These are phyloP conservation scores for Heterodera schachtii DNA, from an alignment of 1,140 invertebrate species.

Conservation along the genomic window DNA sequence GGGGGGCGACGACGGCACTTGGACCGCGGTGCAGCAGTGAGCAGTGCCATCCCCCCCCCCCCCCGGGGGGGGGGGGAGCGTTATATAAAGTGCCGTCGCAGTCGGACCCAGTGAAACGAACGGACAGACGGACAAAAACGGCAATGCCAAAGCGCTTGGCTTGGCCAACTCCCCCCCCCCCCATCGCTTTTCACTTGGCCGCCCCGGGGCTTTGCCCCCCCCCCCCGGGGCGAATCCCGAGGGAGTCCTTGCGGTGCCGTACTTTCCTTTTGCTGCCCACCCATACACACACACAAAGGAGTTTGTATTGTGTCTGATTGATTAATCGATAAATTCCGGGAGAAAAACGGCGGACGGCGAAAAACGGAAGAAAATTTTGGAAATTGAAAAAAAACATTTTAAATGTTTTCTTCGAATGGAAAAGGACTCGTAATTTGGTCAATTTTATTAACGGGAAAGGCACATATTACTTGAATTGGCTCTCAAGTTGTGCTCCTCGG, in stretches of 20 bases:
- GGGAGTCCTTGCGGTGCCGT: slow-evolving; percentile 6
- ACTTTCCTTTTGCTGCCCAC: not conserved
- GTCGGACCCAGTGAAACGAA: not conserved
- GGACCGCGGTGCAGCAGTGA: no score
- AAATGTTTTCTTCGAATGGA: no score
- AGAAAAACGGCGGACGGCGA: not conserved
- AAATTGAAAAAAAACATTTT: no score
- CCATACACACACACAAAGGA: not conserved
- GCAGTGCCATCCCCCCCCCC: no score
- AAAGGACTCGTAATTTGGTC: no score
- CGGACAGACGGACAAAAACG: not conserved
- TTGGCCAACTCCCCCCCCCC: not conserved
- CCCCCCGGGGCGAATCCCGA: not conserved
- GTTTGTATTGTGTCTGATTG: not conserved
- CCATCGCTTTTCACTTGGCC: not conserved
- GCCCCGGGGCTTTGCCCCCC: not conserved
- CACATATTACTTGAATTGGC: no score
- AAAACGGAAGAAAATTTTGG: no score
- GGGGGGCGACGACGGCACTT: no score
- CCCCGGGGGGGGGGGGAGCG: no score
- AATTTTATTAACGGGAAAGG: no score
- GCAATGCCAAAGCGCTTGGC: not conserved
- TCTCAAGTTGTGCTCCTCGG: no score
- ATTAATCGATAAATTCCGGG: slow-evolving; percentile 12
- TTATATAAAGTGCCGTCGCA: not conserved